Evolutionary conservation across 2,113 vertebrate species (phyloP), one percentile per base, ranked within the genome.

Genomic region (Lipophrys pholis): DNA sequence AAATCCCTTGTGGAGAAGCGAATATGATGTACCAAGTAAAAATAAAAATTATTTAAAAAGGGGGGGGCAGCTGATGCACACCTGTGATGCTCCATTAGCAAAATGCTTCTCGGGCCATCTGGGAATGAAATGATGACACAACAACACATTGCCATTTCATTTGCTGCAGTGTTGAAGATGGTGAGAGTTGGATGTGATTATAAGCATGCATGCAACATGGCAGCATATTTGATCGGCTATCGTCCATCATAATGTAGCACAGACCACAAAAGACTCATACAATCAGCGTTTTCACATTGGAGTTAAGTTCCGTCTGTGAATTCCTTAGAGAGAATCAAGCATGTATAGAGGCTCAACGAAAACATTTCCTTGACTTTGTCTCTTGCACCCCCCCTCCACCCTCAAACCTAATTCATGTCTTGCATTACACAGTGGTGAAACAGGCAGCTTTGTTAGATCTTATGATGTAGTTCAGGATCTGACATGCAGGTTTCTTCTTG

Each of bases 11-110:
- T 59, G 45, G 50, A 46, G 45, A 50, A 21, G 53, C 63, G 53
- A 58, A 54, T 46, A 54, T 60, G 38, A 30, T 35, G 52, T 76
- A 41, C 56, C 46, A 65, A 8, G 15, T 41, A 58, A 46, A 30
- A 69, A 15, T 51, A 41, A n/a, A 56, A 60, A n/a, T n/a, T 5
- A 67, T 0, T 53, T 21, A 50, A 30, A 54, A 42, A 49, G 30
- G 11, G 38, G 17, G 43, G 30, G 21, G 21, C 21, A 30, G 48
- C 65, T 46, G 58, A 75, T 57, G 52, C 59, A 16, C 58, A 87
- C 81, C 76, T 87, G 73, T 48, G 69, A 76, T 46, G 67, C 46
- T 76, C 70, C 69, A 73, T 87, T 73, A 70, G 53, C 38, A 51
- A 66, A 85, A 77, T 50, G 77, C 55, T 7, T 21, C 63, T 42